Conservation (phyloP, 1,140 invertebrate species). For the Pteromalus puparum region DNA sequence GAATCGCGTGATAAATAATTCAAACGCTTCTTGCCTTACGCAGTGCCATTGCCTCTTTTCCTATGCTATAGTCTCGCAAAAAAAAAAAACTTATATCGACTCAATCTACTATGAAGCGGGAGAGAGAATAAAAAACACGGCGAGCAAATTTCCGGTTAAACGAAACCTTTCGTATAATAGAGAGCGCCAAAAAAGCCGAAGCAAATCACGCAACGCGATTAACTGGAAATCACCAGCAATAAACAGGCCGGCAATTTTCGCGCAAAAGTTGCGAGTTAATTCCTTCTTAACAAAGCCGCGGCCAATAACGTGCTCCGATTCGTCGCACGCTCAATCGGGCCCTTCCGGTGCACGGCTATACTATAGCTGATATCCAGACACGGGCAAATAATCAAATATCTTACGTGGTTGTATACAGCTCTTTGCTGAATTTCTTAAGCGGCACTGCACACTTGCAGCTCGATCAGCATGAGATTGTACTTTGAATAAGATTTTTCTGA, state of each 20-base stretch:
- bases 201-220: background rate
- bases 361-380: background rate
- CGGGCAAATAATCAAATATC: background rate
- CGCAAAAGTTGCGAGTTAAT: background rate
- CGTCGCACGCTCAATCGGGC: constrained; percentile 2
- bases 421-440: background rate
- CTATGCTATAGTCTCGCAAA: no score
- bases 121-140: background rate
- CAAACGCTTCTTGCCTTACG: background rate
- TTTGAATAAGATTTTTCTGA: no score
- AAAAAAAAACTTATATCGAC: no score
- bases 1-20: background rate
- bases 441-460: background rate
- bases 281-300: background rate
- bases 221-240: background rate
- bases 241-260: background rate
- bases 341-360: background rate
- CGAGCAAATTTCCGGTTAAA: background rate
- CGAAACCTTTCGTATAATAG: background rate
- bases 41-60: no score
- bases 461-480: no score
- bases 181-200: background rate
- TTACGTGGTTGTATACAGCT: background rate
- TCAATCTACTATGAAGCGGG: background rate
- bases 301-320: background rate